phyloP scores from a whole-genome alignment of 2,888 invertebrate species.

The Aplocera efformata region DNA sequence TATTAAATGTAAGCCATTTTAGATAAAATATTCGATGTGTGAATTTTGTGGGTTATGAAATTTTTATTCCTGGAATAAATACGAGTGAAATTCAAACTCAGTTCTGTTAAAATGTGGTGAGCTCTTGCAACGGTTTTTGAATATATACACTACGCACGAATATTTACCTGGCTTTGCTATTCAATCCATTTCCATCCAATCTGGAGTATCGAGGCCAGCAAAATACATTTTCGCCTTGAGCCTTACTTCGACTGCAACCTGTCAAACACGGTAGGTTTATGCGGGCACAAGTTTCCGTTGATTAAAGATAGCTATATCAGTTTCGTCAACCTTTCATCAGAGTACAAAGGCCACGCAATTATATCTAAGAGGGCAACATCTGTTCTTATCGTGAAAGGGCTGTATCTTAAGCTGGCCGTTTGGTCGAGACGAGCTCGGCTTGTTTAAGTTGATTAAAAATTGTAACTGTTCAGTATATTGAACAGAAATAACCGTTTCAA shows the following conservation, averaged over 20 bases:
- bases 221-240: conserved; percentile 22
- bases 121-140: no score
- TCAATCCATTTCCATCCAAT: neutral
- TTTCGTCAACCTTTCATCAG: conserved; percentile 76
- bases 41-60: no score
- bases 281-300: conserved; percentile 67
- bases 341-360: conserved; percentile 73
- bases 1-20: no score
- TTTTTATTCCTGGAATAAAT: no score
- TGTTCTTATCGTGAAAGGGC: conserved; percentile 72
- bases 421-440: conserved; percentile 10
- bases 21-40: no score
- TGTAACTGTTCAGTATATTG: neutral
- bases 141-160: no score
- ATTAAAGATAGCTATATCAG: conserved; percentile 78
- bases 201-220: neutral
- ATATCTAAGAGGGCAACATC: conserved; percentile 67
- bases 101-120: no score
- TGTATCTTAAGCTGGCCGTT: conserved; percentile 60
- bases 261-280: conserved; percentile 63
- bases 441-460: conserved; percentile 17
- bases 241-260: conserved; percentile 40
- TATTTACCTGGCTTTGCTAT: no score
- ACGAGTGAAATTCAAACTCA: no score
- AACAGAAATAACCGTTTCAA: no score